Base-by-base conservation (phyloP, 2,888 invertebrate genomes). In the Aplocera efformata region DNA sequence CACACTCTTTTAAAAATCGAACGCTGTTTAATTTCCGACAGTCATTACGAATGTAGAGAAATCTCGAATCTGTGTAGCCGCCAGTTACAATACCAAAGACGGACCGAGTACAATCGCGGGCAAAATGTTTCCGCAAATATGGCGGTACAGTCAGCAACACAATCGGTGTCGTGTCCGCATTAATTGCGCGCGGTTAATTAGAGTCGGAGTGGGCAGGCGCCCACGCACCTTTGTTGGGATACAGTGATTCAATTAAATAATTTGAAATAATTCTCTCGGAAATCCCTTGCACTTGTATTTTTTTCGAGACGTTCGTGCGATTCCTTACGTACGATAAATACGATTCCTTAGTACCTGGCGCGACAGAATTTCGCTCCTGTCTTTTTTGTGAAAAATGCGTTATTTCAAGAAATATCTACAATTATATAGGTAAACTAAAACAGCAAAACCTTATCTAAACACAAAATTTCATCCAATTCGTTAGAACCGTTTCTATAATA, bases 161-260 rank as follows among this genome's bases (percentile, higher is more conserved):
- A 71, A 74, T 72, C 68, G 59, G 63, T 53, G 64, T 57, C 56
- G 63, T 65, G 67, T 69, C 59, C 49, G 64, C 48, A 73, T 80
- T 82, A 83, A 82, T 82, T 80, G 81, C 67, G 60, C 49, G 54
- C 59, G 61, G 68, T 81, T 83, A 84, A 83, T 83, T 83, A 80
- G 78, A 59, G 72, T 70, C 65, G 67, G 79, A 73, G 78, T 72
- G 77, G 76, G 77, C 74, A 58, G 49, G 54, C 78, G 74, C 77
- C 73, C 72, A 73, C 73, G 67, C 74, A 48, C 23, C 37, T 40
- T 33, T 49, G 37, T 44, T 10, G 7, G 31, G 23, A 34, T 22
- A 17, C 41, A 27, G 40, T 32, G 42, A 33, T 41, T 45, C 45
- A 45, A 45, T 45, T 45, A 37, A 30, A 45, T 30, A 35, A 45